A percentile compares a stretch with the other conserved stretches of the same genome.
These are phyloP conservation scores for Saccopteryx leptura DNA, from an alignment of 2,113 vertebrate species.

Conservation along the genomic window DNA sequence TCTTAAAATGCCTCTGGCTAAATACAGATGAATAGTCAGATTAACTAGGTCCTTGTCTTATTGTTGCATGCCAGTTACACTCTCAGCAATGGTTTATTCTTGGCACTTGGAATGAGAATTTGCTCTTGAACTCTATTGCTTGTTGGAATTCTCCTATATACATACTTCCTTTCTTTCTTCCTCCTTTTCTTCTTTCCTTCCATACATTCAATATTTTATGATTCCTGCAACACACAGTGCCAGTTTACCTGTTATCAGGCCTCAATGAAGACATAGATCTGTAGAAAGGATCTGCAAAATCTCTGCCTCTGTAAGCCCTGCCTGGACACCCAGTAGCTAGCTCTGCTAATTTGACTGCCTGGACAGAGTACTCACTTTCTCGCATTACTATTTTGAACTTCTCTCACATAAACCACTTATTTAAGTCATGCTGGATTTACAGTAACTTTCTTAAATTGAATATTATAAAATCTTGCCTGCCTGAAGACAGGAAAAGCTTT, in stretches of 20 bases:
- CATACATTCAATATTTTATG: not conserved
- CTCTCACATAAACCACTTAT: not conserved
- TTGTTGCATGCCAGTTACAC: not conserved
- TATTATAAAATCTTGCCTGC: not conserved
- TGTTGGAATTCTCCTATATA: not conserved
- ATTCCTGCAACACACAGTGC: not conserved
- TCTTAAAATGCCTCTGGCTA: not conserved
- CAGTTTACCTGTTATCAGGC: not conserved
- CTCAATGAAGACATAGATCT: not conserved
- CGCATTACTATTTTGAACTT: not conserved
- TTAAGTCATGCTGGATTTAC: not conserved
- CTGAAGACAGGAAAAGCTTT: constrained; percentile 11
- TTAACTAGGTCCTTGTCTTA: not conserved
- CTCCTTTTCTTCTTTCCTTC: not conserved
- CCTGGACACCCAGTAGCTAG: not conserved
- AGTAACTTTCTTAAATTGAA: constrained; percentile 17
- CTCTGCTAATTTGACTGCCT: not conserved
- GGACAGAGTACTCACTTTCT: not conserved
- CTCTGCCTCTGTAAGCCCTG: not conserved
- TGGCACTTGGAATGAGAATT: not conserved
- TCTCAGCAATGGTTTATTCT: not conserved
- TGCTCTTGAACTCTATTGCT: not conserved
- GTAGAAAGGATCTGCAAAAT: not conserved
- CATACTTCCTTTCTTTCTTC: not conserved
- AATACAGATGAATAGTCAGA: not conserved